Evolutionary conservation across 92 coral and sea anemone species (phyloP), one percentile per base, ranked within the genome.

Genomic region (Metridium senile): DNA sequence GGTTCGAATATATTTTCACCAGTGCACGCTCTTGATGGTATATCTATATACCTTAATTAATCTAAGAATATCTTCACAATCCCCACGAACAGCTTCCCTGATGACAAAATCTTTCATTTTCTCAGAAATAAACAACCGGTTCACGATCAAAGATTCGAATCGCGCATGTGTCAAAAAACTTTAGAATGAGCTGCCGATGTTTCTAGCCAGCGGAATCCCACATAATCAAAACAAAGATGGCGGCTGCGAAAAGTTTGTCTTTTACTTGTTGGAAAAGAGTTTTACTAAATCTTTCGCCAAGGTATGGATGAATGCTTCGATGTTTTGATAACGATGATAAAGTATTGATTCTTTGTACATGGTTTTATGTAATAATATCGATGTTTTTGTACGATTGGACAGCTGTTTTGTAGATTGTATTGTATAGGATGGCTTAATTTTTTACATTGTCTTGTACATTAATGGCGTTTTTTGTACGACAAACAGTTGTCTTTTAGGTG

Each of bases 21-120:
- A n/a, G n/a, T n/a, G n/a, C n/a, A n/a, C n/a, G n/a, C n/a, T n/a
- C n/a, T n/a, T n/a, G n/a, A n/a, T n/a, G n/a, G n/a, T n/a, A n/a
- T n/a, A n/a, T n/a, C n/a, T n/a, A n/a, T n/a, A n/a, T 77, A 81
- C 89, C 86, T 80, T 85, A 30, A 80, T 81, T 78, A 85, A 58
- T 49, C 61, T 76, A 16, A 80, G 8, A 68, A 85, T 80, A 21
- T 53, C 86, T 30, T 85, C 77, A 16, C 71, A 33, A 53, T 85
- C 89, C 21, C 68, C 78, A 0, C 85, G 68, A 11, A 75, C 79
- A 8, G 86, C 89, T 0, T 74, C 70, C 25, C 89, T 85, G 21
- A 85, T 49, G 8, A 33, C 26, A 71, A 81, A 83, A 33, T 63
- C 43, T 28, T 27, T 6, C 69, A 63, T 28, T 16, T 63, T 31